Conservation (phyloP, 2,888 invertebrate species). For the Mesochorus sp. region DNA sequence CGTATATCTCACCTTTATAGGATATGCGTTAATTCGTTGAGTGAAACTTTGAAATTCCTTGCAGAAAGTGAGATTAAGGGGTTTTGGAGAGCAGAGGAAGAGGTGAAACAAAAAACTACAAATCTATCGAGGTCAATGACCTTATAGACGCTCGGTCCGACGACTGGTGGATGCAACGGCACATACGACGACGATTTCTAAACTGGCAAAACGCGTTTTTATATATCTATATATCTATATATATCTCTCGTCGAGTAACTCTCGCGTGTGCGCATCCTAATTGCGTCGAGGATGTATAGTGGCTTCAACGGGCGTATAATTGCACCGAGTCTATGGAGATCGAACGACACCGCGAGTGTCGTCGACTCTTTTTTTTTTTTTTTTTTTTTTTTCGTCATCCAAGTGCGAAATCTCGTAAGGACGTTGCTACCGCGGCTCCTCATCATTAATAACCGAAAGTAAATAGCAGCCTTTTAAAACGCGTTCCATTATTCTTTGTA, state of each 20-base stretch:
- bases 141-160: conserved; percentile 13
- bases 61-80: conserved; percentile 27
- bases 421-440: background rate
- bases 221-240: too few relatives aligned
- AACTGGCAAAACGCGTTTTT: conserved; percentile 55
- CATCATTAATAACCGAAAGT: background rate
- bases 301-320: conserved; percentile 49
- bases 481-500: background rate
- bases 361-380: background rate
- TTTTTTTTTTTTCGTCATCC: conserved; percentile 2
- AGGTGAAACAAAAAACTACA: background rate
- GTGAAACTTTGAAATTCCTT: conserved; percentile 8
- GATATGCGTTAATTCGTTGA: conserved; percentile 13
- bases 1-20: background rate
- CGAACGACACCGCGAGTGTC: background rate
- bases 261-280: conserved; percentile 45
- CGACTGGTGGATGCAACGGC: conserved; percentile 14
- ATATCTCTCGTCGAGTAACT: conserved; percentile 13
- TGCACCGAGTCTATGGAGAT: conserved; percentile 1
- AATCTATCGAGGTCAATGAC: conserved; percentile 52
- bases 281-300: conserved; percentile 48
- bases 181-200: conserved; percentile 61
- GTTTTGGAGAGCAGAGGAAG: background rate
- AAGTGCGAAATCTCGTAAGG: conserved; percentile 14
- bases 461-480: background rate